Evolutionary conservation across 2,888 invertebrate genomes (phyloP).

Genomic region (Exocentrus adspersus): DNA sequence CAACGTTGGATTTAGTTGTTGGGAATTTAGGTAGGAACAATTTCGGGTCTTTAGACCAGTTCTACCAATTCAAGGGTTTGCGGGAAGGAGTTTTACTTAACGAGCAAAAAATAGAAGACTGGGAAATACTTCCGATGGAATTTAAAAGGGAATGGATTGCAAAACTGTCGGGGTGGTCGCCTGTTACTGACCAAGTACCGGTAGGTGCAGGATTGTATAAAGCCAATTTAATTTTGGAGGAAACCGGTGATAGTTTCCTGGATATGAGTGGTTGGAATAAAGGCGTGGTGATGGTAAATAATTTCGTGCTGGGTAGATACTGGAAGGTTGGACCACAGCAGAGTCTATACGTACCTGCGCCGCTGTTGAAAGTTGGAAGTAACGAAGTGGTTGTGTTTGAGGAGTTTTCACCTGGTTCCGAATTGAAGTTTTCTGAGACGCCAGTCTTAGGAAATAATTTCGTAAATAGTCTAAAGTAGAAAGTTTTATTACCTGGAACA

Average conservation of each 20-base stretch:
- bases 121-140: constrained; percentile 40
- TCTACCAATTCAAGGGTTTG: constrained; percentile 58
- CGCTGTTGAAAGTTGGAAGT: constrained; percentile 69
- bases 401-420: constrained; percentile 46
- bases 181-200: constrained; percentile 29
- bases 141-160: constrained; percentile 54
- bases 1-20: constrained; percentile 63
- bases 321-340: constrained; percentile 85
- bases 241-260: constrained; percentile 34
- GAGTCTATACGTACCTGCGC: constrained; percentile 83
- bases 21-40: constrained; percentile 89
- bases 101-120: constrained; percentile 31
- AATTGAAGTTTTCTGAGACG: constrained; percentile 46
- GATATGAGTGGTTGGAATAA: constrained; percentile 42
- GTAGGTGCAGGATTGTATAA: constrained; percentile 39
- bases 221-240: constrained; percentile 26
- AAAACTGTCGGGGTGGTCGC: constrained; percentile 54
- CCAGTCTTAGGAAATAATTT: constrained; percentile 33
- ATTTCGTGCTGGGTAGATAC: constrained; percentile 85
- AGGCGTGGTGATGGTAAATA: constrained; percentile 75
- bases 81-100: constrained; percentile 58
- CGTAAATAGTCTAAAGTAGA: neutral
- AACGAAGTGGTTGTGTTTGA: constrained; percentile 57
- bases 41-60: constrained; percentile 59
- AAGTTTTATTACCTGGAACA: too few species aligned